phyloP scores from a whole-genome alignment of 2,888 invertebrate species.

The Macrosiphum euphorbiae region DNA sequence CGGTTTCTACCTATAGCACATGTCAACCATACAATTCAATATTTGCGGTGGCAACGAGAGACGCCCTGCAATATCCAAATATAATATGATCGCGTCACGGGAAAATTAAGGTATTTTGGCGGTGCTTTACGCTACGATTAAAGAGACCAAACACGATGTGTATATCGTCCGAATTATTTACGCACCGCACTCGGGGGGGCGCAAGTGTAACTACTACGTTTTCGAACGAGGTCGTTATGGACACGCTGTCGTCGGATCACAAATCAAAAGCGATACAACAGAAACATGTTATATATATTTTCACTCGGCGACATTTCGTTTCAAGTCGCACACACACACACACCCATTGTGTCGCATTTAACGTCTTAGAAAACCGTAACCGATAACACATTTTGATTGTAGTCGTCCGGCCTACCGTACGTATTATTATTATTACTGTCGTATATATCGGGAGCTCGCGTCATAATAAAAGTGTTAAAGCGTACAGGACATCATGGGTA shows the following conservation, averaged over 20 bases:
- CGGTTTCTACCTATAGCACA: too few species aligned
- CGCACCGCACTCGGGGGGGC: neutral
- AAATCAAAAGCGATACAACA: constrained; percentile 1
- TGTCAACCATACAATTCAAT: too few species aligned
- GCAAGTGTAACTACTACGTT: neutral
- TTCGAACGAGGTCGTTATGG: neutral
- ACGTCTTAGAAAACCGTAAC: constrained; percentile 8
- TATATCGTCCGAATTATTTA: neutral
- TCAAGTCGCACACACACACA: neutral
- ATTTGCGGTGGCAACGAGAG: neutral
- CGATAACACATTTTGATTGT: neutral
- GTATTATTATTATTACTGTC: neutral
- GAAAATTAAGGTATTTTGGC: neutral
- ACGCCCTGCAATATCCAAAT: neutral
- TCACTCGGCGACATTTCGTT: neutral
- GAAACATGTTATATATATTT: neutral
- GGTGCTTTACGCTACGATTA: neutral
- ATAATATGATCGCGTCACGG: neutral
- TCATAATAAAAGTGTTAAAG: constrained; percentile 3
- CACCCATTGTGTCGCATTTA: neutral
- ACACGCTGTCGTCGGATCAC: constrained; percentile 15
- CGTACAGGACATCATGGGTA: neutral
- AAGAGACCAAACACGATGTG: neutral
- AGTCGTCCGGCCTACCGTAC: neutral
- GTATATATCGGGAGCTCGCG: neutral